Evolutionary conservation across 2,113 vertebrate genomes (phyloP).

Genomic region (Panurus biarmicus): DNA sequence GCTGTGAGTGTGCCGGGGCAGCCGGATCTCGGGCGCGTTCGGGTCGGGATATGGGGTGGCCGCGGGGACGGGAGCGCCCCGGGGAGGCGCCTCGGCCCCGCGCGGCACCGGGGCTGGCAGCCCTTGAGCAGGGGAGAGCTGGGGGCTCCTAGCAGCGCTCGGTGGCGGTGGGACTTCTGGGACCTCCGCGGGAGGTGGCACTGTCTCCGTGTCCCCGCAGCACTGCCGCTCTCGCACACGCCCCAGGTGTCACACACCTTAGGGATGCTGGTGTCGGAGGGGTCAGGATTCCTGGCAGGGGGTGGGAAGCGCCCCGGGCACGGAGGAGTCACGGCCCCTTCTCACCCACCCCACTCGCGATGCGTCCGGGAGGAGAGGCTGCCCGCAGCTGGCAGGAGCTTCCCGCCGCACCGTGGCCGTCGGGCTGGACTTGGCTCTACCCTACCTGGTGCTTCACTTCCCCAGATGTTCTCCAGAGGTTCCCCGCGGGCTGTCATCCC

Average conservation of each 20-base stretch:
- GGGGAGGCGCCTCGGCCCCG: not conserved
- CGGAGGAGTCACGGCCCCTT: not conserved
- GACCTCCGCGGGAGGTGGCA: not conserved
- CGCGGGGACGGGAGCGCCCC: rapidly evolving
- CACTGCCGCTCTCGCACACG: not conserved
- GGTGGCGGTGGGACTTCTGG: not conserved
- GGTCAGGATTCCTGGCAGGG: not conserved
- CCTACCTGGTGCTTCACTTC: not conserved
- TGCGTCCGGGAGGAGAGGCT: not conserved
- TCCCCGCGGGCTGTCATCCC: not conserved
- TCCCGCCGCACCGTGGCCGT: not conserved
- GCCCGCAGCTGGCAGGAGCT: not conserved
- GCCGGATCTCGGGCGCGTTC: not conserved
- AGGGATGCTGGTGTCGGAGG: not conserved
- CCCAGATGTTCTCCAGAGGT: not conserved
- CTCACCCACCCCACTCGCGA: not conserved
- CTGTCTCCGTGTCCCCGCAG: not conserved
- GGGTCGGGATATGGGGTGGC: not conserved
- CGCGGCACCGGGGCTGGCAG: not conserved
- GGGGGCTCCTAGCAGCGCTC: not conserved
- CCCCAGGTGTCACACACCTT: not conserved
- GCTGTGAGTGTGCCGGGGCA: not conserved
- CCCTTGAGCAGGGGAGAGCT: not conserved
- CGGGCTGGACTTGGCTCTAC: not conserved
- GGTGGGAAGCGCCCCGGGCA: not conserved